Evolutionary conservation across 2,113 vertebrate species (phyloP).

Genomic region (Rissa tridactyla): DNA sequence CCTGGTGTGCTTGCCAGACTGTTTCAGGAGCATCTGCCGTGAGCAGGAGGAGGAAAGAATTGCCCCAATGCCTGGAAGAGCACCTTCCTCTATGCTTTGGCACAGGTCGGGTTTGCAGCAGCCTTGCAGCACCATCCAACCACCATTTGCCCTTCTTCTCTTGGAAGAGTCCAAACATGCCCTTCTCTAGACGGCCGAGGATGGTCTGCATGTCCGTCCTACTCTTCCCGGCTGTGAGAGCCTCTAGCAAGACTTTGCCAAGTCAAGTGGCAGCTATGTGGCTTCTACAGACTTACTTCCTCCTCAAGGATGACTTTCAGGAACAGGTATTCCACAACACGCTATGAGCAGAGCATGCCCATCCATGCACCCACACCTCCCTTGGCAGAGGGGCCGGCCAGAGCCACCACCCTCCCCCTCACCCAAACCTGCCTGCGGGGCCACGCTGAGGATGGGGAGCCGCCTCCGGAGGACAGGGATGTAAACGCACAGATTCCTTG

Average conservation of each 20-base stretch:
- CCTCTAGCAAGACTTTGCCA: background rate
- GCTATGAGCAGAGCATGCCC: accelerated
- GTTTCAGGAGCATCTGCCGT: background rate
- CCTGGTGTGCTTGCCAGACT: background rate
- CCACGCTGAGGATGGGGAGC: background rate
- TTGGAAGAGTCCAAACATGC: background rate
- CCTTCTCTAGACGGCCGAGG: background rate
- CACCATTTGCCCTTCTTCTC: background rate
- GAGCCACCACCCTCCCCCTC: background rate
- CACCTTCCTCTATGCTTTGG: background rate
- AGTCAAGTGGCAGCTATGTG: background rate
- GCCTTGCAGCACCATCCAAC: background rate
- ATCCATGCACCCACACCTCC: background rate
- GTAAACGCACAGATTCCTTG: background rate
- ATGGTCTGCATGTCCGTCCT: background rate
- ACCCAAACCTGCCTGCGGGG: accelerated
- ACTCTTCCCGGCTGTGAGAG: background rate
- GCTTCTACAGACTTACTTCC: background rate
- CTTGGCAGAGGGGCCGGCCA: background rate
- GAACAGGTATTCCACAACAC: background rate
- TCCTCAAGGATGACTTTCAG: background rate
- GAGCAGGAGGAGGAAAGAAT: background rate
- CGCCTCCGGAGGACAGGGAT: background rate
- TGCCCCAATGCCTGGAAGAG: background rate
- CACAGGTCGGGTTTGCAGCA: background rate